Conservation (phyloP, 2,113 vertebrate species). For the Silurus glanis region DNA sequence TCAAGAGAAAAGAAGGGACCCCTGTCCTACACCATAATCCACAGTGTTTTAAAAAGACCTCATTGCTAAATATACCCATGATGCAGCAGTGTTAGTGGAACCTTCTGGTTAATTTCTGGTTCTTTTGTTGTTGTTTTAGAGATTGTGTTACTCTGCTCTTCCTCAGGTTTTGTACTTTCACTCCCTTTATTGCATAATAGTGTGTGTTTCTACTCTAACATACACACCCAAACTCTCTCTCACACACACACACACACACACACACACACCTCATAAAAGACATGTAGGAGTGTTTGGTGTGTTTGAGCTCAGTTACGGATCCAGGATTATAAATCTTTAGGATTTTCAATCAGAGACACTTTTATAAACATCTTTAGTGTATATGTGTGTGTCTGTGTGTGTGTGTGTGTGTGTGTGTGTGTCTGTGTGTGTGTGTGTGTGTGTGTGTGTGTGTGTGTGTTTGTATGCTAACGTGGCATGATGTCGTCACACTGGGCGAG, state of each 20-base stretch:
- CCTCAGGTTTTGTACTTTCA: not conserved
- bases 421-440: conserved; percentile 19
- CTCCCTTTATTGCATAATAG: not conserved
- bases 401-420: conserved; percentile 25
- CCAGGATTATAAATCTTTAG: conserved; percentile 9
- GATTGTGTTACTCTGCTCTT: not conserved
- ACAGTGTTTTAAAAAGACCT: not conserved
- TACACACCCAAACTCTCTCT: not conserved
- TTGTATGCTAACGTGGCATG: conserved; percentile 11
- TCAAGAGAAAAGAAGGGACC: too few relatives aligned
- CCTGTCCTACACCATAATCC: too few relatives aligned
- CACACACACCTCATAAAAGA: not conserved
- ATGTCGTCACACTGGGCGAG: conserved; percentile 6
- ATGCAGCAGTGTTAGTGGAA: not conserved
- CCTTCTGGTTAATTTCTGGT: not conserved
- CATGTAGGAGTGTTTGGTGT: not conserved
- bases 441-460: conserved; percentile 16
- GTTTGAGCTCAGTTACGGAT: conserved; percentile 7
- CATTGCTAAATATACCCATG: not conserved
- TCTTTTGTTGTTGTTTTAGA: not conserved
- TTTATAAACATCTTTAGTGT: not conserved
- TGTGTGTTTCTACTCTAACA: not conserved
- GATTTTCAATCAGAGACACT: not conserved
- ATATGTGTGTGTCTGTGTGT: not conserved
- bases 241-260: not conserved